Conservation (phyloP, 2,797 vertebrate genomes). For the Crypturellus tataupa region DNA sequence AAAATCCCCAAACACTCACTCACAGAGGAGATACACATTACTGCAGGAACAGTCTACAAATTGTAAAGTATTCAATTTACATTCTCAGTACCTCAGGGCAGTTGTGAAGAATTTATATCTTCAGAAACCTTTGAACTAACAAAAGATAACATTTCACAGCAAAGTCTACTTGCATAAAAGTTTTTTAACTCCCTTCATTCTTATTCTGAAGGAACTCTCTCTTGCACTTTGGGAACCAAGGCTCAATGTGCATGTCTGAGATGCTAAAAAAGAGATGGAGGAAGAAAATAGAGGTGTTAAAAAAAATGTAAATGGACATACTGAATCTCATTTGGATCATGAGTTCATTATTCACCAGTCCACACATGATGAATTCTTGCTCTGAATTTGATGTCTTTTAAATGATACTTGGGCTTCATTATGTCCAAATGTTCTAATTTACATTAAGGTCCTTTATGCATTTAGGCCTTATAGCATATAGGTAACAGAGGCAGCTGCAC, state of each 20-base stretch:
- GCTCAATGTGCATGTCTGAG: constrained; percentile 11
- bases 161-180: constrained; percentile 81
- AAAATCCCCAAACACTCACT: constrained; percentile 86
- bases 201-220: constrained; percentile 69
- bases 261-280: background rate
- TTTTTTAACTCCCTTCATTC: constrained; percentile 79
- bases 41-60: constrained; percentile 84
- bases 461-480: background rate
- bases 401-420: constrained; percentile 56
- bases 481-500: background rate
- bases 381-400: constrained; percentile 55
- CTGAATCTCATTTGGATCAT: constrained; percentile 46
- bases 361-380: constrained; percentile 30
- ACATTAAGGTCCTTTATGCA: constrained; percentile 26
- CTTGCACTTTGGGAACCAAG: constrained; percentile 22
- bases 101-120: constrained; percentile 86
- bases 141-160: constrained; percentile 86
- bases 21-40: constrained; percentile 86
- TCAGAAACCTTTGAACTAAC: constrained; percentile 87
- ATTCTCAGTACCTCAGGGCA: constrained; percentile 84
- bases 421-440: constrained; percentile 39
- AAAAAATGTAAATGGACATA: constrained; percentile 19
- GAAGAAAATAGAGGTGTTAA: constrained; percentile 22
- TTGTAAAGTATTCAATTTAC: constrained; percentile 88
- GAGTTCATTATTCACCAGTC: constrained; percentile 54